Percentiles rank a stretch among this genome's conserved stretches.
Conservation (phyloP, 2,797 vertebrate genomes). For the Gephyroberyx darwinii region DNA sequence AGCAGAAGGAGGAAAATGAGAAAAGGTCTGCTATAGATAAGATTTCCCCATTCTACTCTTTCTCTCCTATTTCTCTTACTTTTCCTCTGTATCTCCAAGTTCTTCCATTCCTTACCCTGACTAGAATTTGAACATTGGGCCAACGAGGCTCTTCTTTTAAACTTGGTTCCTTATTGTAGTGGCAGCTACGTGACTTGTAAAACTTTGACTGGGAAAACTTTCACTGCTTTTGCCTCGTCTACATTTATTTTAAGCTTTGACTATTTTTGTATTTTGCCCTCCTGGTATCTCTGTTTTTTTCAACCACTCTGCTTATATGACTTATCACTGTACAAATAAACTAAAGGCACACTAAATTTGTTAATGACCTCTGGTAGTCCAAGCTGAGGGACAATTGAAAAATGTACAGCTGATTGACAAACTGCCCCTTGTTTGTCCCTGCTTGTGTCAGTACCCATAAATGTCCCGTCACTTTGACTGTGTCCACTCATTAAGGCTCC, state of each 20-base stretch:
- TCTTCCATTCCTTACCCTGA: too few relatives aligned
- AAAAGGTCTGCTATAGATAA: too few relatives aligned
- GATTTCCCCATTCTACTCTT: too few relatives aligned
- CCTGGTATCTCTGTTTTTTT: not conserved
- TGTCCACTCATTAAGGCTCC: slow-evolving; percentile 58
- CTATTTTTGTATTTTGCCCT: not conserved
- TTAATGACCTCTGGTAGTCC: not conserved
- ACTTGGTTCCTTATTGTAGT: not conserved
- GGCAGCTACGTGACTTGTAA: not conserved
- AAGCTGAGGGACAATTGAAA: not conserved
- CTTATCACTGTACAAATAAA: slow-evolving; percentile 8
- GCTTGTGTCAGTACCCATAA: slow-evolving; percentile 7
- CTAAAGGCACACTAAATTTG: slow-evolving; percentile 15
- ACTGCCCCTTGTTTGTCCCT: not conserved
- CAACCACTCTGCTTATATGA: not conserved
- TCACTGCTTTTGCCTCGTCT: slow-evolving; percentile 1
- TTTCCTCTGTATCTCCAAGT: too few relatives aligned
- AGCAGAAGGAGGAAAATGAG: too few relatives aligned
- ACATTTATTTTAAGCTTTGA: slow-evolving; percentile 8
- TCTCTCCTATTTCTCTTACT: too few relatives aligned
- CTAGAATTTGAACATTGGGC: too few relatives aligned
- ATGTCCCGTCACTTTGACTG: slow-evolving; percentile 28
- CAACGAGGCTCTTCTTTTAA: not conserved
- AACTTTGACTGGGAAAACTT: not conserved
- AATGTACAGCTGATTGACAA: not conserved